Percentiles rank a stretch among this genome's conserved stretches.
phyloP scores from a whole-genome alignment of 2,797 vertebrate species.

The Naso thynnoides region DNA sequence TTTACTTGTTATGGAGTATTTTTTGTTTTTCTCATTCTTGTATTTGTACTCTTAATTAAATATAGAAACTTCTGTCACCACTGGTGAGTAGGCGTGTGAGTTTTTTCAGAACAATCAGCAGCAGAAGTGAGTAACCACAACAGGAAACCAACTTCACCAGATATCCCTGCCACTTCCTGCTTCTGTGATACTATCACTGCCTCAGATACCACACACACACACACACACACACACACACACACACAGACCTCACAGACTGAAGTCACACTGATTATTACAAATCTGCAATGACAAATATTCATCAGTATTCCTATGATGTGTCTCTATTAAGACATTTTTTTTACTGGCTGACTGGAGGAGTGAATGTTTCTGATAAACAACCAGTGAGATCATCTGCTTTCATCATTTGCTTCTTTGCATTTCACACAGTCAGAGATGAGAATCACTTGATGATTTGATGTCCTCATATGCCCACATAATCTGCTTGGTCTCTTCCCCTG shows the following conservation, averaged over 20 bases:
- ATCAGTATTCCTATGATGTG: not conserved
- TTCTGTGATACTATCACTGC: slow-evolving; percentile 42
- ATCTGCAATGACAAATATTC: not conserved
- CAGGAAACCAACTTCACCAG: slow-evolving; percentile 77
- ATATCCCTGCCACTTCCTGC: slow-evolving; percentile 68
- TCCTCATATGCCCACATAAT: slow-evolving; percentile 15
- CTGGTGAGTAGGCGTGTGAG: not conserved
- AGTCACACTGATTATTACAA: slow-evolving; percentile 29
- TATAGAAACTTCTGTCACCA: not conserved
- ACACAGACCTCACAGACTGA: not conserved
- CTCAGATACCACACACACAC: slow-evolving; percentile 27
- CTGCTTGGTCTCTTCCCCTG: slow-evolving; percentile 41
- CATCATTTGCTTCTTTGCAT: slow-evolving; percentile 20
- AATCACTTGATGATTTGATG: slow-evolving; percentile 4
- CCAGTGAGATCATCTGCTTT: slow-evolving; percentile 24
- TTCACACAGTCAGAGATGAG: slow-evolving; percentile 33
- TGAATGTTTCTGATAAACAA: slow-evolving; percentile 20
- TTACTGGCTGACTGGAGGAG: not conserved
- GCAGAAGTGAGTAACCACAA: slow-evolving; percentile 76
- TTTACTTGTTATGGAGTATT: not conserved
- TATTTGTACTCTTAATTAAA: not conserved
- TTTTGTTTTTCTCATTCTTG: not conserved
- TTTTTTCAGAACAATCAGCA: slow-evolving; percentile 15
- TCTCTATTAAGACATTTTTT: not conserved
- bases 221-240: slow-evolving; percentile 22